These are phyloP conservation scores for Pogonomyrmex barbatus DNA, from an alignment of 1,140 invertebrate species.

Conservation along the genomic window DNA sequence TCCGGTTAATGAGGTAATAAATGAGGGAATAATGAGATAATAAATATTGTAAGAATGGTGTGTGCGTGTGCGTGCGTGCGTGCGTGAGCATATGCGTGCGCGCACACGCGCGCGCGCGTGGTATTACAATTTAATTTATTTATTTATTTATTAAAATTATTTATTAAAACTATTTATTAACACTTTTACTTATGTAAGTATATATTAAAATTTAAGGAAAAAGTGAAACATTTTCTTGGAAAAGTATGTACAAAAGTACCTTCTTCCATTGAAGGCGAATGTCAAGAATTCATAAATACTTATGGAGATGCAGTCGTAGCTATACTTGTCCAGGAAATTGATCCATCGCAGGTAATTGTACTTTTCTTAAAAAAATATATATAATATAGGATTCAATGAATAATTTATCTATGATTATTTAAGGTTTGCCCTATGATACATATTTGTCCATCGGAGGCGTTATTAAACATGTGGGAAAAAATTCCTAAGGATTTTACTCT, in stretches of 20 bases:
- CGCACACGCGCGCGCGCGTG: too few species aligned
- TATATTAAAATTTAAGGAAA: slow-evolving; percentile 83
- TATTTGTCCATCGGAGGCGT: slow-evolving; percentile 86
- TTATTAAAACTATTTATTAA: too few species aligned
- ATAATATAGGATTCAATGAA: not conserved
- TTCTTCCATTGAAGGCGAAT: slow-evolving; percentile 89
- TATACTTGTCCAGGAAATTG: slow-evolving; percentile 92
- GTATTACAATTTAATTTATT: too few species aligned
- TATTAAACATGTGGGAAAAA: slow-evolving; percentile 81
- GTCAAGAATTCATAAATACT: slow-evolving; percentile 90
- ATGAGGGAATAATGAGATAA: slow-evolving; percentile 89
- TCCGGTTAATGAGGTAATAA: slow-evolving; percentile 88
- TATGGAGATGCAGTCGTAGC: slow-evolving; percentile 93
- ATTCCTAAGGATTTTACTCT: slow-evolving; percentile 85
- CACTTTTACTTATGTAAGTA: not conserved
- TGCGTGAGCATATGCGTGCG: too few species aligned
- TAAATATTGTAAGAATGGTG: slow-evolving; percentile 28
- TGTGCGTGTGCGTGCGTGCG: not conserved
- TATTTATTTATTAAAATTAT: too few species aligned
- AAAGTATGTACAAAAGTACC: slow-evolving; percentile 91
- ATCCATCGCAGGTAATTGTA: slow-evolving; percentile 89
- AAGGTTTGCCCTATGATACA: slow-evolving; percentile 89
- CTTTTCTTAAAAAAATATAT: not conserved
- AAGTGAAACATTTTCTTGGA: slow-evolving; percentile 89
- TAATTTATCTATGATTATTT: slow-evolving; percentile 47